A percentile compares a stretch with the other conserved stretches of the same genome.
phyloP scores from a whole-genome alignment of 2,888 invertebrate species.

The Halictus quadricinctus region DNA sequence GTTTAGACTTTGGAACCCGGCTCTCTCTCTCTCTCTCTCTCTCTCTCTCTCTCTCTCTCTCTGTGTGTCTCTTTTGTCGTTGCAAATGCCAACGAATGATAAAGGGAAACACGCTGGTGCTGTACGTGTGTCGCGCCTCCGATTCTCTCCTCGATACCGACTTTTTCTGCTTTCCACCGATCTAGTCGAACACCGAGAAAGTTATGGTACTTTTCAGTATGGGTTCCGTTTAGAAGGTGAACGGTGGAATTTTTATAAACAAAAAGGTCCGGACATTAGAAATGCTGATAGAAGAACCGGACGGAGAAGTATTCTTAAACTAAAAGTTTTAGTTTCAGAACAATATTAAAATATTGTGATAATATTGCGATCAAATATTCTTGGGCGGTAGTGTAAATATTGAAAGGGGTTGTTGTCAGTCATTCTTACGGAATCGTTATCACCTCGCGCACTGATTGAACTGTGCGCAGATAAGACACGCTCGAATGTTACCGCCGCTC shows the following conservation, averaged over 20 bases:
- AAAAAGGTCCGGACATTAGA: too few species aligned
- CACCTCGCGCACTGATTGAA: slow-evolving; percentile 14
- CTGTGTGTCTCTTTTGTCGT: neutral
- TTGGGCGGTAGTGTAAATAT: neutral
- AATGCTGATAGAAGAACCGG: too few species aligned
- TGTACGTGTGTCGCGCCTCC: neutral
- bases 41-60: neutral
- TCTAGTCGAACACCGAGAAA: neutral
- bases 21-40: too few species aligned
- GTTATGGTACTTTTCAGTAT: neutral
- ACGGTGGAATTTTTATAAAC: too few species aligned
- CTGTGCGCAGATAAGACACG: slow-evolving; percentile 14
- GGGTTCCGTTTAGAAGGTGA: too few species aligned
- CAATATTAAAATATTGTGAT: too few species aligned
- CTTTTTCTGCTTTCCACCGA: neutral
- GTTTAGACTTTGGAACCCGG: slow-evolving; percentile 10
- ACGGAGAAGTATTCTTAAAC: too few species aligned
- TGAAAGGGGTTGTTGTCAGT: neutral
- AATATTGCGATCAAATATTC: neutral
- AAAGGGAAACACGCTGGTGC: neutral
- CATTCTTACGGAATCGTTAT: slow-evolving; percentile 20
- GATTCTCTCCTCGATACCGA: neutral
- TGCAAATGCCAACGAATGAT: slow-evolving; percentile 4
- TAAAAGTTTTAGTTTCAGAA: too few species aligned
- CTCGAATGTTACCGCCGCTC: neutral